These are phyloP conservation scores for Coelogynopora nodosa DNA, from an alignment of 2,888 invertebrate genomes.

Conservation along the genomic window DNA sequence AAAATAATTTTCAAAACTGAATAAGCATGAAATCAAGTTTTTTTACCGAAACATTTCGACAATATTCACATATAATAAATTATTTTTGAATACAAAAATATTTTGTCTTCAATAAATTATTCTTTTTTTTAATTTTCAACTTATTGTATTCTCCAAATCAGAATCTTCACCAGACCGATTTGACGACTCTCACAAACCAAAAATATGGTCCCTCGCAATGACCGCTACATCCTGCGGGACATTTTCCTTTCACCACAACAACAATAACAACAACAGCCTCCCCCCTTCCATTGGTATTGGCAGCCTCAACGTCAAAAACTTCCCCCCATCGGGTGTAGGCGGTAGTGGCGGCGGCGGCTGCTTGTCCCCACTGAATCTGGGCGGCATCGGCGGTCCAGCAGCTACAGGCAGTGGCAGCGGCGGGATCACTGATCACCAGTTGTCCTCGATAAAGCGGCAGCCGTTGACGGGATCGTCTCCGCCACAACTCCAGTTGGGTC, in stretches of 20 bases:
- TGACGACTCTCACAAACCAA: slow-evolving; percentile 16
- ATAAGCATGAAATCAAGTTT: too few species aligned
- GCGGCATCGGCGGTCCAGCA: neutral
- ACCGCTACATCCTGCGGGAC: slow-evolving; percentile 29
- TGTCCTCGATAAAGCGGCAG: neutral
- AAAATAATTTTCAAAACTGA: too few species aligned
- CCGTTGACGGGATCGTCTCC: neutral
- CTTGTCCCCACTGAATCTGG: neutral
- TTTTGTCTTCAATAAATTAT: too few species aligned
- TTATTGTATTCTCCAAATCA: neutral
- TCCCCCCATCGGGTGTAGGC: neutral
- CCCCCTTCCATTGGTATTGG: neutral
- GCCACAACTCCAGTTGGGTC: neutral
- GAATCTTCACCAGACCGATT: neutral
- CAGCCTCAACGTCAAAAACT: neutral
- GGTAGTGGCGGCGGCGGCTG: neutral
- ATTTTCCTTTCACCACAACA: slow-evolving; percentile 2
- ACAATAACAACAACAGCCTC: neutral
- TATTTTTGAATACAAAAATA: too few species aligned
- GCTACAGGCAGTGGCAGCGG: neutral
- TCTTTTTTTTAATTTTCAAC: too few species aligned
- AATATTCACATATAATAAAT: too few species aligned
- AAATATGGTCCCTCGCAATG: slow-evolving; percentile 38
- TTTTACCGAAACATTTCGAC: too few species aligned
- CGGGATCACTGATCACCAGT: neutral